Percentiles rank a stretch among this genome's conserved stretches.
Evolutionary conservation across 1,140 invertebrate genomes (phyloP).

Genomic region (Chelonus insularis): DNA sequence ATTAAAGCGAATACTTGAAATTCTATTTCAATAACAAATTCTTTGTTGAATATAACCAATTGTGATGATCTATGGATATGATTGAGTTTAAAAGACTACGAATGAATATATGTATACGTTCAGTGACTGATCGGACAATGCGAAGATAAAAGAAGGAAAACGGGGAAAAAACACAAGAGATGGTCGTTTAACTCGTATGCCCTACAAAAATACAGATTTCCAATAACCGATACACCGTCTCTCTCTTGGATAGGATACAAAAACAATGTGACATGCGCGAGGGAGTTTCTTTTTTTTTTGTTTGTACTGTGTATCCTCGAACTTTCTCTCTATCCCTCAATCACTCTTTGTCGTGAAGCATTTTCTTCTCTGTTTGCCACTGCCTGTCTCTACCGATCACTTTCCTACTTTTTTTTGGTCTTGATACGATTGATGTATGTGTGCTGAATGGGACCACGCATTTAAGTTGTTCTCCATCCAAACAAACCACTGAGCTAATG

Average conservation of each 20-base stretch:
- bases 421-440: conserved; percentile 37
- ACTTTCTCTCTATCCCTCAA: conserved; percentile 23
- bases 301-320: conserved; percentile 24
- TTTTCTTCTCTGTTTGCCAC: conserved; percentile 20
- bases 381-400: conserved; percentile 21
- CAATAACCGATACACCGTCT: conserved; percentile 52
- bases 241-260: conserved; percentile 35
- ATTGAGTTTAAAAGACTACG: conserved; percentile 7
- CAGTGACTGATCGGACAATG: background rate
- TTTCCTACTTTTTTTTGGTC: conserved; percentile 13
- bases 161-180: background rate
- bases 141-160: conserved; percentile 8
- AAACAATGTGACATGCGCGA: conserved; percentile 41
- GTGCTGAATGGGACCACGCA: conserved; percentile 42
- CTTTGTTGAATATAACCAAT: no score
- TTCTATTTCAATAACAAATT: no score
- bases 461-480: conserved; percentile 40
- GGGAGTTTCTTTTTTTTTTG: conserved; percentile 24
- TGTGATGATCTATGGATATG: background rate
- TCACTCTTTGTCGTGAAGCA: conserved; percentile 23
- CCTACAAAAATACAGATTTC: conserved; percentile 58
- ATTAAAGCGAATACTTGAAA: no score
- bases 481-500: conserved; percentile 22
- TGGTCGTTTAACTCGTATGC: conserved; percentile 34
- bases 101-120: conserved; percentile 4